phyloP scores from a whole-genome alignment of 2,797 vertebrate species.

The Acrossocheilus wenchowensis region DNA sequence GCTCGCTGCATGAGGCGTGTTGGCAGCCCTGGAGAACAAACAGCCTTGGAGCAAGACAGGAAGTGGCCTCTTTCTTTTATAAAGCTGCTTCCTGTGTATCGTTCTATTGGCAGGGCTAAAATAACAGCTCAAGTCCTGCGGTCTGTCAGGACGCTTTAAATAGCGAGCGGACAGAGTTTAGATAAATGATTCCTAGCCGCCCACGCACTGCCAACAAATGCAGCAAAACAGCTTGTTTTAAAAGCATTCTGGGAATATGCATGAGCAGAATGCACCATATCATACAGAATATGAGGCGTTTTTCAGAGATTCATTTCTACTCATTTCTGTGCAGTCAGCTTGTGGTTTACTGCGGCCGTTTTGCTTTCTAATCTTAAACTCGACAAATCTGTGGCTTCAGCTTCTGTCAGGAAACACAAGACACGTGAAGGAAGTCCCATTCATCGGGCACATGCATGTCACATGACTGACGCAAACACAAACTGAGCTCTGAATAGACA shows the following conservation, averaged over 20 bases:
- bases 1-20: not conserved
- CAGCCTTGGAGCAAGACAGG: not conserved
- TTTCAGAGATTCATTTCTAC: not conserved
- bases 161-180: not conserved
- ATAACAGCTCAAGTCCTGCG: not conserved
- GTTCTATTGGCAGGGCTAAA: not conserved
- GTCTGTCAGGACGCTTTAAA: not conserved
- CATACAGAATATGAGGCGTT: not conserved
- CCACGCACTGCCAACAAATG: not conserved
- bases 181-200: not conserved
- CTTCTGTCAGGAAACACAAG: slow-evolving; percentile 48
- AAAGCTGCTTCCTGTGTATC: slow-evolving; percentile 27
- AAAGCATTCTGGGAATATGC: not conserved
- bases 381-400: slow-evolving; percentile 43
- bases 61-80: slow-evolving; percentile 15
- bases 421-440: slow-evolving; percentile 29
- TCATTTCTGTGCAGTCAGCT: not conserved
- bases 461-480: not conserved
- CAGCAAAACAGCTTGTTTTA: not conserved
- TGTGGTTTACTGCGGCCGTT: not conserved
- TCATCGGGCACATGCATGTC: not conserved
- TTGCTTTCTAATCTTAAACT: slow-evolving; percentile 6
- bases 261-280: not conserved
- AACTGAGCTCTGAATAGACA: not conserved
- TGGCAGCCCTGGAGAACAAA: slow-evolving; percentile 1